A percentile compares a stretch with the other conserved stretches of the same genome.
phyloP scores from a whole-genome alignment of 2,888 invertebrate species.

The Calameuta pallipes region DNA sequence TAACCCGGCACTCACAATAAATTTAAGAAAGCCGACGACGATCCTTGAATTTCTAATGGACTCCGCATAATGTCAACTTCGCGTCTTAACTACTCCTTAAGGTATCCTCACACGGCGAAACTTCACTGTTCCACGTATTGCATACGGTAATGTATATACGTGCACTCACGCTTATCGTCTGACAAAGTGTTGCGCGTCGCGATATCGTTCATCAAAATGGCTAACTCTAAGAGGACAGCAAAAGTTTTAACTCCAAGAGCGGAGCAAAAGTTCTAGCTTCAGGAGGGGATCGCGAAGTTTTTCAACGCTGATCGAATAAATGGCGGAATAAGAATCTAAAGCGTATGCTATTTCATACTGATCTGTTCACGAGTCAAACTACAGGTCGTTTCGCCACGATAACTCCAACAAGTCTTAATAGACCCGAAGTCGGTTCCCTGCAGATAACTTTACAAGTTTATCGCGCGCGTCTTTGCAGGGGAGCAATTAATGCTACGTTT shows the following conservation, averaged over 20 bases:
- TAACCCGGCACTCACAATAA: conserved; percentile 38
- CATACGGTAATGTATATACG: background rate
- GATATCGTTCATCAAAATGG: background rate
- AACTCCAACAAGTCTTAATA: too few relatives aligned
- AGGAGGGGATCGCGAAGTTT: background rate
- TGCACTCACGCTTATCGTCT: background rate
- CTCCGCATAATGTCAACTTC: conserved; percentile 31
- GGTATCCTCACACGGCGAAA: background rate
- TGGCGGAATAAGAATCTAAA: background rate
- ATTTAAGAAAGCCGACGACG: conserved; percentile 37
- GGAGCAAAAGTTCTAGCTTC: background rate
- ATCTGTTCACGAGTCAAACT: background rate
- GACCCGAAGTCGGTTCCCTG: too few relatives aligned
- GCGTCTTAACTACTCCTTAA: background rate
- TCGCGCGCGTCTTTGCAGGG: conserved; percentile 35
- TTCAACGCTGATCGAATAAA: background rate
- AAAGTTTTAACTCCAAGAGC: too few relatives aligned
- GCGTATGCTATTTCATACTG: background rate
- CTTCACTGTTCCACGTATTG: background rate
- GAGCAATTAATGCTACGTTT: conserved; percentile 12
- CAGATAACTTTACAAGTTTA: background rate
- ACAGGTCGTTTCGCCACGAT: too few relatives aligned
- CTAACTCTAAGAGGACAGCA: background rate
- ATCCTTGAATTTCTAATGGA: conserved; percentile 27
- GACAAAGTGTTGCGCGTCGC: background rate